Evolutionary conservation across 2,113 vertebrate species (phyloP), one percentile per base, ranked within the genome.

Genomic region (Pseudolaguvia tuberculata): DNA sequence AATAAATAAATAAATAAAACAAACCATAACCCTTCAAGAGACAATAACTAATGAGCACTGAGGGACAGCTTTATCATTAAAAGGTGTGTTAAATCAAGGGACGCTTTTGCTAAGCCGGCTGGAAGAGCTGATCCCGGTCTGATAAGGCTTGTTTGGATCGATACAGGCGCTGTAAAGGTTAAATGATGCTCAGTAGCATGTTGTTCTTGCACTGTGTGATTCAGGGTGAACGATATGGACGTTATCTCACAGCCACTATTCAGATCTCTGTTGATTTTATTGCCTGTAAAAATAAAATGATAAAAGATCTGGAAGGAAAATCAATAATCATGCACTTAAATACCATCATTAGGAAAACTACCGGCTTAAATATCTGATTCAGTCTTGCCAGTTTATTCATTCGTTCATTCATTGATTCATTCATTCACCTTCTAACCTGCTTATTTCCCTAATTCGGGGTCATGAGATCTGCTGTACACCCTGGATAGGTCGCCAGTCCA

Each of bases 121-220:
- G 81, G 79, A 80, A 87, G 86, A 85, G 83, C 84, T 73, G 91
- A 91, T 91, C 27, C 59, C 27, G 58, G 82, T 23, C 20, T 78
- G 91, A 92, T 92, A 91, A 89, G 83, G 72, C 76, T 77, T 83
- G 84, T 80, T 82, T 78, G 84, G 90, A 92, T 92, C 91, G 88
- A 92, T 92, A 89, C 75, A 52, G 76, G 86, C 83, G 89, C 89
- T 92, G 90, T 92, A 91, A 91, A 92, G 90, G 91, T 92, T 92
- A 91, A 92, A 91, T 86, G 90, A 91, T 90, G 89, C 86, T 89
- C 88, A 88, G 89, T 88, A 85, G 85, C 79, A 77, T 79, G 83
- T 83, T 89, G 88, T 86, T 88, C 87, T 87, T 88, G 88, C 84
- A 84, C 83, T 79, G 80, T 78, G 68, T 78, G 77, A 85, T 85